Percentiles rank a stretch among this genome's conserved stretches.
phyloP scores from a whole-genome alignment of 2,113 vertebrate species.

The Notarius lentiginosus region DNA sequence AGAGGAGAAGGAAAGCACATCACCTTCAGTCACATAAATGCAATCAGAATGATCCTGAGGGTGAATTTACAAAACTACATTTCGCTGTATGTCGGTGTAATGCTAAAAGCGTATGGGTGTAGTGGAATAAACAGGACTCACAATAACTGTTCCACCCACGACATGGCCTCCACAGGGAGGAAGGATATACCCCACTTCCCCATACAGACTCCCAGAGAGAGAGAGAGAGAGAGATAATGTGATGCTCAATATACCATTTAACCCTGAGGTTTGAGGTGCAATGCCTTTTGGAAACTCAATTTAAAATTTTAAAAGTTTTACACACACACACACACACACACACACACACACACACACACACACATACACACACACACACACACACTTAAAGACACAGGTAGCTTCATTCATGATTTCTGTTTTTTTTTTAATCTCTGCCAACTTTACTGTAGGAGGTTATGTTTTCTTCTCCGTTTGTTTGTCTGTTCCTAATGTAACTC shows the following conservation, averaged over 20 bases:
- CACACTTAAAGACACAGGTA: background rate
- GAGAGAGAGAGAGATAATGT: slow-evolving; percentile 60
- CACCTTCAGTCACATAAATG: slow-evolving; percentile 12
- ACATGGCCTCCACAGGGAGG: slow-evolving; percentile 64
- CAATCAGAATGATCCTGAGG: background rate
- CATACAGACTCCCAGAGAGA: slow-evolving; percentile 50
- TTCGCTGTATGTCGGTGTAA: background rate
- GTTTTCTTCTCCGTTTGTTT: no score
- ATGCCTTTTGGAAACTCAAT: background rate
- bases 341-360: background rate
- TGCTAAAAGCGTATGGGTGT: background rate
- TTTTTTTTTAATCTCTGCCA: no score
- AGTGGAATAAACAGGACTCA: slow-evolving; percentile 22
- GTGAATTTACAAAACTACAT: background rate
- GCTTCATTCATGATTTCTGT: background rate
- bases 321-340: no score
- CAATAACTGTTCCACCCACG: slow-evolving; percentile 50
- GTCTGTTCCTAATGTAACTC: no score
- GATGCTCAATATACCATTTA: background rate
- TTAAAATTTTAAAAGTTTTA: no score
- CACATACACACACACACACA: background rate
- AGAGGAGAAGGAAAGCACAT: slow-evolving; percentile 3
- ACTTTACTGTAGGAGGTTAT: no score
- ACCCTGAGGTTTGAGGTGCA: background rate
- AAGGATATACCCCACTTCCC: slow-evolving; percentile 75